These are phyloP conservation scores for Hetaerina titia DNA, from an alignment of 2,888 invertebrate species.

Conservation along the genomic window DNA sequence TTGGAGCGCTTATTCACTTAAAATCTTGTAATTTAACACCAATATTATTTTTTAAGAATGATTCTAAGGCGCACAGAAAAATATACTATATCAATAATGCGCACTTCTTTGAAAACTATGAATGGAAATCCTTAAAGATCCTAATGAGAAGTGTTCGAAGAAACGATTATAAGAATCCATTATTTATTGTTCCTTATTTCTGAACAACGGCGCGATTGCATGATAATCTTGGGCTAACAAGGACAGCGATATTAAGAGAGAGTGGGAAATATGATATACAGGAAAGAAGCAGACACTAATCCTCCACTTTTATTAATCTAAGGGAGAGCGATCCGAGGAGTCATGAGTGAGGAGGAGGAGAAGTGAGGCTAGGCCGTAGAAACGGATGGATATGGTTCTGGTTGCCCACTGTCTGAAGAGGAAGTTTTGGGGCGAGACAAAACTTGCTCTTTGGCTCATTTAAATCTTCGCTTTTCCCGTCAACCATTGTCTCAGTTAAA, in stretches of 20 bases:
- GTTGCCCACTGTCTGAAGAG: neutral
- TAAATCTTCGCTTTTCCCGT: conserved; percentile 27
- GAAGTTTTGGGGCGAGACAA: neutral
- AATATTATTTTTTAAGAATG: no score
- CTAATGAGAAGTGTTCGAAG: neutral
- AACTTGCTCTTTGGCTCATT: conserved; percentile 28
- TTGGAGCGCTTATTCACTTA: no score
- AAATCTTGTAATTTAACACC: no score
- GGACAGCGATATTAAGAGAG: neutral
- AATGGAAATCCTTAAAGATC: no score
- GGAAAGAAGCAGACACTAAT: neutral
- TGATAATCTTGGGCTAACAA: neutral
- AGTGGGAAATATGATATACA: neutral
- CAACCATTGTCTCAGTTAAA: conserved; percentile 2
- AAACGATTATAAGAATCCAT: neutral
- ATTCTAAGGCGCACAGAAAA: no score
- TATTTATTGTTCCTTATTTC: neutral
- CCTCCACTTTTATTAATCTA: neutral
- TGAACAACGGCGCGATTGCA: neutral
- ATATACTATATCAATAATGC: no score
- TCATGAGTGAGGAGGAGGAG: neutral
- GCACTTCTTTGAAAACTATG: no score
- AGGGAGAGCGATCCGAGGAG: neutral
- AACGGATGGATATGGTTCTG: neutral
- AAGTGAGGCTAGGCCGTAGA: neutral